A percentile compares a stretch with the other conserved stretches of the same genome.
These are phyloP conservation scores for Myodes glareolus DNA, from an alignment of 2,113 vertebrate species.

Conservation along the genomic window DNA sequence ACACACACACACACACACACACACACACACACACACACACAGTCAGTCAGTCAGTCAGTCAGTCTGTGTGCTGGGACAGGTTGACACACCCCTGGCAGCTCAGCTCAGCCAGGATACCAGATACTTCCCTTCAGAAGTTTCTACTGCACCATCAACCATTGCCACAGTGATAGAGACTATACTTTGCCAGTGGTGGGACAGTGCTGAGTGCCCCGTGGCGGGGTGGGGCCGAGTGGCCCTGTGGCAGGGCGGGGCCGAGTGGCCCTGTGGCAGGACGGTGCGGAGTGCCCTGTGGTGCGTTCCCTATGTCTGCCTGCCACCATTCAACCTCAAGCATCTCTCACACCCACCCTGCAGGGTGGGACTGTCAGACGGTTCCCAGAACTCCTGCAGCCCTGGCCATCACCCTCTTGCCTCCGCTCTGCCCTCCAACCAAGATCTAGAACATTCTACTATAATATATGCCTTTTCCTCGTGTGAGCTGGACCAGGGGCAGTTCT, in stretches of 20 bases:
- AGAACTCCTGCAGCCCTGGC: fast-evolving
- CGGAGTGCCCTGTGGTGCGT: not conserved
- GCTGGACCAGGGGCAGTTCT: not conserved
- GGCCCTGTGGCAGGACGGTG: too few relatives aligned
- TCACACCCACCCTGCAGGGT: not conserved
- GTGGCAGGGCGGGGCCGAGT: too few relatives aligned
- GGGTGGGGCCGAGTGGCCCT: too few relatives aligned
- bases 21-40: too few relatives aligned
- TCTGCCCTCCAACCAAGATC: not conserved
- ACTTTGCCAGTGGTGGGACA: not conserved
- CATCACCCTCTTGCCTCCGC: not conserved
- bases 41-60: too few relatives aligned
- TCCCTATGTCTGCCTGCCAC: not conserved
- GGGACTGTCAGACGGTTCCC: too few relatives aligned
- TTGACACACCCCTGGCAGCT: not conserved
- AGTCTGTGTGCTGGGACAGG: not conserved
- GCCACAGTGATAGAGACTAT: not conserved
- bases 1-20: too few relatives aligned
- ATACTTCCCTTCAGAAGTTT: not conserved
- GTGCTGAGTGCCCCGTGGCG: not conserved
- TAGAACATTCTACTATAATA: not conserved
- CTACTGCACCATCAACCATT: fast-evolving
- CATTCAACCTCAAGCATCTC: too few relatives aligned
- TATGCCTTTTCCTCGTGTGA: not conserved
- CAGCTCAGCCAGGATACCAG: not conserved